Base-by-base conservation (phyloP, 2,113 vertebrate species). In the Xenopus tropicalis region DNA sequence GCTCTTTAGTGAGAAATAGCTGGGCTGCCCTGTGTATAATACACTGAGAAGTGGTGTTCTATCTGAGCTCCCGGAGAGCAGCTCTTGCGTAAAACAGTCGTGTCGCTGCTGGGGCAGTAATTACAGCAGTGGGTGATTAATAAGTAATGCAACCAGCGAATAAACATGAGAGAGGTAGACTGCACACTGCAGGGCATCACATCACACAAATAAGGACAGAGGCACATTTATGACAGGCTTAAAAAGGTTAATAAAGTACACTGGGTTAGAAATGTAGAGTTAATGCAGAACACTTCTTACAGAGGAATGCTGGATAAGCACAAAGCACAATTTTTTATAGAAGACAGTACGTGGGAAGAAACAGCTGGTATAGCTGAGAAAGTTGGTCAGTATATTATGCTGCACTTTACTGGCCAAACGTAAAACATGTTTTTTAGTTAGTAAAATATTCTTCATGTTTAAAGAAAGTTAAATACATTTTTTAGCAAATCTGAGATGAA, bases 91-190 rank as follows among this genome's bases (percentile, higher is more conserved):
- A 54, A 46, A 68, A 62, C 29, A 63, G 65, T 62, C 51, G 23
- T 62, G 57, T 74, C 43, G 25, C 72, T 74, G 66, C 56, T 48
- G 44, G 57, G 72, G 66, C 59, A 75, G 73, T 57, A 69, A 75
- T 69, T 69, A 75, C 73, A 75, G 73, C 59, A 62, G 66, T 44
- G 64, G 58, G 66, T 69, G 48, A 69, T 75, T 75, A 75, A 75
- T 75, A 75, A 44, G 68, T 62, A 69, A 75, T 69, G 44, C 46
- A 62, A 57, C 25, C 58, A 54, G 61, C 66, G 24, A 62, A 29
- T 75, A 75, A 75, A 75, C 66, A 75, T 69, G 57, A 69, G 46
- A 69, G 58, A 63, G 73, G 58, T 61, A 63, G 46, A 69, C 11
- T 44, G 25, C 66, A 23, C 66, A 75, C 66, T 63, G 51, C 58